phyloP scores from a whole-genome alignment of 2,113 vertebrate genomes.

The Leptocoma aspasia region DNA sequence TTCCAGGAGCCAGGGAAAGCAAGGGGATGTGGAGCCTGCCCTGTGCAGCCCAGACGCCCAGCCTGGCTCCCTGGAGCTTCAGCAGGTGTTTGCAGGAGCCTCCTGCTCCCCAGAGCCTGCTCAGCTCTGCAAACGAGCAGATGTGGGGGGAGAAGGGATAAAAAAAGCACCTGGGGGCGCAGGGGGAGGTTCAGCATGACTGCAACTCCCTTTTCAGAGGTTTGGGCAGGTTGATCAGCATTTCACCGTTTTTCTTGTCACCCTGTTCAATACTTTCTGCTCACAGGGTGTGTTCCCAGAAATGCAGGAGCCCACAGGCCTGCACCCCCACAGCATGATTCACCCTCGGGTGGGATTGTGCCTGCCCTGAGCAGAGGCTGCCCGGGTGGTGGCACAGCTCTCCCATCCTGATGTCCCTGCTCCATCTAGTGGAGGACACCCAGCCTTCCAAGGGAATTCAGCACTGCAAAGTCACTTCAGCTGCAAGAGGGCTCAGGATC shows the following conservation, averaged over 20 bases:
- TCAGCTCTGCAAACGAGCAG: constrained; percentile 25
- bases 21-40: rapidly evolving
- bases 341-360: constrained; percentile 55
- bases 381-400: neutral
- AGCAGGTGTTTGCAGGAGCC: neutral
- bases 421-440: constrained; percentile 59
- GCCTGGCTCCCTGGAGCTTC: neutral
- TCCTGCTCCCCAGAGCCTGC: neutral
- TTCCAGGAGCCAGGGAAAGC: neutral
- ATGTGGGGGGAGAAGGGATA: constrained; percentile 52
- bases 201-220: constrained; percentile 57
- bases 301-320: constrained; percentile 53
- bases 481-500: neutral
- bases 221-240: constrained; percentile 58
- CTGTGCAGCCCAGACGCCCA: neutral
- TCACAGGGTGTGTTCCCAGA: constrained; percentile 49
- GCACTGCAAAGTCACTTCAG: neutral
- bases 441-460: neutral
- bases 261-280: constrained; percentile 46
- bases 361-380: neutral
- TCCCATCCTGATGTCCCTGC: constrained; percentile 33
- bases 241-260: constrained; percentile 53
- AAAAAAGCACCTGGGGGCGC: constrained; percentile 60
- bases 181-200: constrained; percentile 60
- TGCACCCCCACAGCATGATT: constrained; percentile 64